These are phyloP conservation scores for Tetragonisca angustula DNA, from an alignment of 2,888 invertebrate species.

Conservation along the genomic window DNA sequence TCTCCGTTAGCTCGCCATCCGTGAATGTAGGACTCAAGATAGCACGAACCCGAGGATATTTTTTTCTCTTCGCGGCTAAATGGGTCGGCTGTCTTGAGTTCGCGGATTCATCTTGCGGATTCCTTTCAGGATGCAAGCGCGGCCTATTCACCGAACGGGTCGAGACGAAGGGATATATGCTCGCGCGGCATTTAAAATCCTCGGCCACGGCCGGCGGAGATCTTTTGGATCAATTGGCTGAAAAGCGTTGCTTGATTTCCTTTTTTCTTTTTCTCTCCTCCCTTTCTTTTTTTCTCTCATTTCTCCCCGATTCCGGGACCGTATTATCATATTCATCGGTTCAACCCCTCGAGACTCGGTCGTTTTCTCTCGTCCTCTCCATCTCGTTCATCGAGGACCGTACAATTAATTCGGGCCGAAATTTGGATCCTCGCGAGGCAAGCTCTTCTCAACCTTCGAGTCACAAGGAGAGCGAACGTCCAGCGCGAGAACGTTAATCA, in stretches of 20 bases:
- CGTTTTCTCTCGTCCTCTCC: neutral
- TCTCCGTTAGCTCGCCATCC: conserved; percentile 51
- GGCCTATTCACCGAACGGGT: conserved; percentile 54
- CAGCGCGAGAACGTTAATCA: conserved; percentile 29
- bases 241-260: conserved; percentile 60
- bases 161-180: conserved; percentile 60
- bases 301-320: conserved; percentile 21
- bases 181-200: conserved; percentile 57
- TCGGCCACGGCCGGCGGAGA: conserved; percentile 16
- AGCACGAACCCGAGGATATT: conserved; percentile 52
- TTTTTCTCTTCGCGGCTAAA: conserved; percentile 57
- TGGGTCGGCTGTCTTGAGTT: conserved; percentile 67
- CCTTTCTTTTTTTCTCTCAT: neutral
- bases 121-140: conserved; percentile 60
- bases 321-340: conserved; percentile 54
- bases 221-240: conserved; percentile 63
- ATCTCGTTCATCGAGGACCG: neutral
- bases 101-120: conserved; percentile 61
- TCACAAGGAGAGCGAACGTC: neutral
- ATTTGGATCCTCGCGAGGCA: conserved; percentile 30
- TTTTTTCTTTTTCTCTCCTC: neutral
- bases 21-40: conserved; percentile 59
- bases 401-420: conserved; percentile 31
- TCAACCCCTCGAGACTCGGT: neutral
- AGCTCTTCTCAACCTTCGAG: neutral